Percentiles rank a stretch among this genome's conserved stretches.
These are phyloP conservation scores for Naso thynnoides DNA, from an alignment of 2,797 vertebrate genomes.

Conservation along the genomic window DNA sequence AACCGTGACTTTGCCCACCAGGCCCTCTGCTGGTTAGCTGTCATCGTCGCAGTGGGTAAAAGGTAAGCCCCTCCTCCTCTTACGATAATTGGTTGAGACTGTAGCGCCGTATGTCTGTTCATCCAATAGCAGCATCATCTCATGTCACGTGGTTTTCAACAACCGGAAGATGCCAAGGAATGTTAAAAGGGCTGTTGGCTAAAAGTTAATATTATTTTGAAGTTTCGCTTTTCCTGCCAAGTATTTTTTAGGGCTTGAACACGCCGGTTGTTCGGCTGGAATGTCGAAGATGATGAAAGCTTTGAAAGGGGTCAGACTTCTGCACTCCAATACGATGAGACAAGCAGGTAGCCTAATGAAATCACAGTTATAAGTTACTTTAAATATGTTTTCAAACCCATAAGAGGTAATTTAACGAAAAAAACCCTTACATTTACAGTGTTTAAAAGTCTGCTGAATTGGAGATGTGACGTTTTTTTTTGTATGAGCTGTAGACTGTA, in stretches of 20 bases:
- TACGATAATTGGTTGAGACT: slow-evolving; percentile 43
- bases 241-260: background rate
- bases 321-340: slow-evolving; percentile 67
- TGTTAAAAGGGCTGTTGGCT: fast-evolving
- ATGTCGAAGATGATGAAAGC: slow-evolving; percentile 63
- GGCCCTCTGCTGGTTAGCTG: slow-evolving; percentile 18
- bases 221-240: background rate
- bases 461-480: too few relatives aligned
- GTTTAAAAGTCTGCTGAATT: too few relatives aligned
- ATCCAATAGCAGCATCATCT: slow-evolving; percentile 39
- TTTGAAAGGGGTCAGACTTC: slow-evolving; percentile 73
- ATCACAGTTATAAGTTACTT: too few relatives aligned
- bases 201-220: too few relatives aligned
- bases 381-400: too few relatives aligned
- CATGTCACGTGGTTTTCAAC: background rate
- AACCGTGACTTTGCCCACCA: background rate
- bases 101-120: fast-evolving
- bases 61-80: slow-evolving; percentile 33
- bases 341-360: slow-evolving; percentile 74
- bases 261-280: too few relatives aligned
- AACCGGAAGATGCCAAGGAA: slow-evolving; percentile 40
- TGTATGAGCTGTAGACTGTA: too few relatives aligned
- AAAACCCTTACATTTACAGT: too few relatives aligned
- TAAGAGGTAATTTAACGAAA: too few relatives aligned
- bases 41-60: slow-evolving; percentile 6